Base-by-base conservation (phyloP, 2,113 vertebrate genomes). In the Panthera tigris region DNA sequence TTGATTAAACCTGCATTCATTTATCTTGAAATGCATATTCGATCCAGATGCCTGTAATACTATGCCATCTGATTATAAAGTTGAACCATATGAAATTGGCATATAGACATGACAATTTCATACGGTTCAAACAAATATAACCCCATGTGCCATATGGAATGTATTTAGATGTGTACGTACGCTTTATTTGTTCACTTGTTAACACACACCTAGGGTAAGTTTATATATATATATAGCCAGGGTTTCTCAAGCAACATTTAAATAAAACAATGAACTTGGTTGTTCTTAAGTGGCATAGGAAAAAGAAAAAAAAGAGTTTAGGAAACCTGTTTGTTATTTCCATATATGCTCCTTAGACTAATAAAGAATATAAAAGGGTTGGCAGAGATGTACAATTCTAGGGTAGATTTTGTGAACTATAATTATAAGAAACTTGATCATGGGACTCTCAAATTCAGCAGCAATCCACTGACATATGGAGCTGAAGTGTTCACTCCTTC, bases 381-480 rank as follows among this genome's bases (percentile, higher is more conserved):
- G 48, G 23, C 14, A 81, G 69, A 61, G 66, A 71, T 12, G 14
- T 45, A 52, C 13, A 45, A 4, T 25, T 61, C 36, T 6, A 29
- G 39, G 55, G 39, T 0, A 6, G 48, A 41, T 29, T 57, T 3
- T 39, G 25, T 15, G 23, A 52, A 11, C 18, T 52, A 23, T 25
- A 80, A 90, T 23, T 16, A 27, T 14, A 39, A 0, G 21, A 2
- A 4, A 18, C 23, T 78, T 48, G 61, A 31, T 27, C 45, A 0
- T 10, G 25, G 23, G 61, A 33, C 55, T 45, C 33, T 29, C 45
- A 61, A 63, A n/a, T 15, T 48, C 29, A 13, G 39, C 7, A 2
- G 8, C 18, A 18, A 18, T 7, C 9, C 4, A 12, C 1, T 25
- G 21, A 3, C 86, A 4, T 0, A 0, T 2, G 23, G 21, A 83